Evolutionary conservation across 1,140 invertebrate genomes (phyloP), one percentile per base, ranked within the genome.

Genomic region (Popillia japonica): DNA sequence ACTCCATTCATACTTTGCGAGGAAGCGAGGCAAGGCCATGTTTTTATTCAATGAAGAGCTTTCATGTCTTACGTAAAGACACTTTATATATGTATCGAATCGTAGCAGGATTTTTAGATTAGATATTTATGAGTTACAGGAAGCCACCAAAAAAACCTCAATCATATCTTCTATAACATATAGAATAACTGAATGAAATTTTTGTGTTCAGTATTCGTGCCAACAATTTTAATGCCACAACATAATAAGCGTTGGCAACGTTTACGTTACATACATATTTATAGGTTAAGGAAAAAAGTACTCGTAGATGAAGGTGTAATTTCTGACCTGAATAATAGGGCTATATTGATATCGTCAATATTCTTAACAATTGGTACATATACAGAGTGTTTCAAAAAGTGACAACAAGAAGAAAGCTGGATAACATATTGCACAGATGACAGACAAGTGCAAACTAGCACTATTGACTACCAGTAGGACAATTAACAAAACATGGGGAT

Each of bases 1-100:
- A 22, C 61, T 68, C 61, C 61, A 68, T 68, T 68, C 61, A 68
- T 68, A 68, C 61, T 68, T 64, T 27, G 22, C 20, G 61, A 27
- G 44, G 44, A 48, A 17, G 8, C 27, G 22, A 68, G 61, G 3
- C 22, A 68, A 68, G 61, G 61, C 61, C 22, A 34, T 22, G 61
- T 23, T 68, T 68, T 68, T 22, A 68, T 68, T 68, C 22, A 68
- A 68, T 22, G 61, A 14, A 68, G 27, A 34, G 22, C 61, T 68
- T 22, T 27, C 11, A 8, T 68, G 20, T 27, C 22, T 68, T 68
- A 68, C 61, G 61, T 22, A 68, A 68, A 20, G 27, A 14, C 61
- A 22, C 20, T 23, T 22, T 68, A 22, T 27, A 22, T 48, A 48
- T 17, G n/a, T 68, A 68, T 68, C 22, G 3, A 11, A 68, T 68